Evolutionary conservation across 53 echinoderm and acorn worm species (phyloP), one percentile per base, ranked within the genome.

Genomic region (Hippasteria phrygiana): DNA sequence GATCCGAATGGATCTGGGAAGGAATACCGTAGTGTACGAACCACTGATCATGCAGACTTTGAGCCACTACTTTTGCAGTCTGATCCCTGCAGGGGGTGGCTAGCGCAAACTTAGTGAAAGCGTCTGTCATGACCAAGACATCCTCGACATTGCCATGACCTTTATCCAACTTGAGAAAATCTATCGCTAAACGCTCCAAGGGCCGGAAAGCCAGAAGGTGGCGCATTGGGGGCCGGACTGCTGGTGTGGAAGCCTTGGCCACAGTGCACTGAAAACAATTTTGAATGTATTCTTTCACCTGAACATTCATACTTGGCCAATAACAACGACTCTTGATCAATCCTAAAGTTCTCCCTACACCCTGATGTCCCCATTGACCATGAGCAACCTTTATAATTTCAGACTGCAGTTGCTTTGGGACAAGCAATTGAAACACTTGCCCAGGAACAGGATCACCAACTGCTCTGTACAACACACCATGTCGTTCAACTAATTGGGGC

Each of bases 21-120:
- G 94, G 96, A 8, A 96, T 75, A 2, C 94, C 94, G 75, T 90
- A 94, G 5, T 85, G 90, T 8, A 91, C 88, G 73, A 96, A 96
- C 92, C 94, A 96, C 2, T 96, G 84, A 13, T 90, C 83, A 13
- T 88, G 89, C 8, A 92, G 50, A 2, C 74, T 74, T 33, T 74
- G 90, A 10, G 96, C 96, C 0, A 96, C 94, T 45, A 91, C 91
- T 35, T 34, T 33, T 0, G 96, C 96, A 26, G 78, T 88, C 64
- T 96, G 94, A 66, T 92, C 89, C 22, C 62, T 77, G 17, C 94
- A 91, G 0, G 94, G 94, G 3, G 88, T 56, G 0, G 94, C 96
- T 67, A 91, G 90, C 0, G 94, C 85, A 28, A 78, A 88, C 38
- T 90, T 96, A 1, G 92, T 96, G 45, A 92, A 94, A n/a, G 87